phyloP scores from a whole-genome alignment of 35 echinoderm and acorn worm genomes.

The Strongylocentrotus purpuratus region DNA sequence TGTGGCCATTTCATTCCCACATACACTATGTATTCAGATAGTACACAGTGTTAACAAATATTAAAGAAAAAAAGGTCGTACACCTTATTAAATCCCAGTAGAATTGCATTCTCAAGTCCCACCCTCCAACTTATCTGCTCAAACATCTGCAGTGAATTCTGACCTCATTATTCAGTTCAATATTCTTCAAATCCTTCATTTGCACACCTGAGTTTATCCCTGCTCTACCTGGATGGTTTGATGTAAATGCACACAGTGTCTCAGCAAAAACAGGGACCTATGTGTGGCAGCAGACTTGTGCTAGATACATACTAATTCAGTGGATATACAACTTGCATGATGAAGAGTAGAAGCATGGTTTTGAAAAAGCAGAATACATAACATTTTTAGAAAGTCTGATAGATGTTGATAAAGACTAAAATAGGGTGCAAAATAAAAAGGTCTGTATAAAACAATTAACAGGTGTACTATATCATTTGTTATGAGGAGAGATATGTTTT shows the following conservation, averaged over 20 bases:
- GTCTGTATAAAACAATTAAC: no score
- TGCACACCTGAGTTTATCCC: neutral
- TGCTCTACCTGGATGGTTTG: neutral
- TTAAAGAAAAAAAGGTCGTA: neutral
- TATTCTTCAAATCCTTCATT: neutral
- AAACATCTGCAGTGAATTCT: neutral
- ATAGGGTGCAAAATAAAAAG: no score
- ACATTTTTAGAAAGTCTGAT: no score
- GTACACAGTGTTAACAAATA: neutral
- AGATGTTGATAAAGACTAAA: no score
- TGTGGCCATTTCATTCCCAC: neutral
- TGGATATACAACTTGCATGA: no score
- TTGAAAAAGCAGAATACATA: no score
- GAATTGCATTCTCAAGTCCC: neutral
- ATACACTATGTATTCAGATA: neutral
- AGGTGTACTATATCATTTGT: no score
- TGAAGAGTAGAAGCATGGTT: no score
- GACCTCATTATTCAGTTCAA: conserved; percentile 1
- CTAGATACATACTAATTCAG: no score
- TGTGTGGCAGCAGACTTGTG: no score
- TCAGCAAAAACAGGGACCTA: neutral
- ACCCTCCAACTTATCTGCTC: neutral
- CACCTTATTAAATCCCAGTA: neutral
- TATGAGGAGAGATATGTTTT: no score
- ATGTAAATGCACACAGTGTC: neutral